Conservation (phyloP, 2,888 invertebrate species). For the Drosophila merina region DNA sequence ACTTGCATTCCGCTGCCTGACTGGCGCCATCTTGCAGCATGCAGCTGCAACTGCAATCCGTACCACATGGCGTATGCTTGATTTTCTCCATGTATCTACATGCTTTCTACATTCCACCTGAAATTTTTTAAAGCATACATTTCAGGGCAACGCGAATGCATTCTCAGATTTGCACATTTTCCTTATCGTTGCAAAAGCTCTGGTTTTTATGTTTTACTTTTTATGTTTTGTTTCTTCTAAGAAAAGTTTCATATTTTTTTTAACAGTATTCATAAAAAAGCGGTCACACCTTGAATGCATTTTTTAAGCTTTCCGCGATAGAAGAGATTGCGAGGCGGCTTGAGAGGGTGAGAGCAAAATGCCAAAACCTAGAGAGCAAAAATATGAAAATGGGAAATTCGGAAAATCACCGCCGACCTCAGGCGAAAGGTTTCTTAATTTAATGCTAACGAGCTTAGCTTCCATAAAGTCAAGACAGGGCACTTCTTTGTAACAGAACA, state of each 20-base stretch:
- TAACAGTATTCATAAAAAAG: not conserved
- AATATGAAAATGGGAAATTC: constrained; percentile 2
- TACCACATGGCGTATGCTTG: constrained; percentile 19
- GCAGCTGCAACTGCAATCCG: not conserved
- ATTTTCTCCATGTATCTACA: constrained; percentile 14
- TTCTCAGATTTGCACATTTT: not conserved
- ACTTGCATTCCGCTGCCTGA: not conserved
- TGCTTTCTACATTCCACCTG: constrained; percentile 16
- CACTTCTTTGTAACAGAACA: not conserved
- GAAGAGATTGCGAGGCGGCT: not conserved
- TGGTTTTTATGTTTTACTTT: not conserved
- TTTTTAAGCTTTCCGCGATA: constrained; percentile 11
- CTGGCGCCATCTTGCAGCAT: constrained; percentile 23
- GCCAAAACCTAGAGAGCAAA: not conserved
- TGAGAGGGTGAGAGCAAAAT: not conserved
- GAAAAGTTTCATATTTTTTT: not conserved
- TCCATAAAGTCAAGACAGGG: not conserved
- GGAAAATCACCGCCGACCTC: constrained; percentile 15
- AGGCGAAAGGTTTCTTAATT: constrained; percentile 17
- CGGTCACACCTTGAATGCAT: constrained; percentile 1
- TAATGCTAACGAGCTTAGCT: constrained; percentile 23
- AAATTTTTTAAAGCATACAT: constrained; percentile 20
- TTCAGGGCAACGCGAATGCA: constrained; percentile 8
- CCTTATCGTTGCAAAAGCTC: not conserved
- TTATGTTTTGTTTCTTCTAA: not conserved